These are phyloP conservation scores for Sus cebifrons DNA, from an alignment of 2,797 vertebrate genomes.

Conservation along the genomic window DNA sequence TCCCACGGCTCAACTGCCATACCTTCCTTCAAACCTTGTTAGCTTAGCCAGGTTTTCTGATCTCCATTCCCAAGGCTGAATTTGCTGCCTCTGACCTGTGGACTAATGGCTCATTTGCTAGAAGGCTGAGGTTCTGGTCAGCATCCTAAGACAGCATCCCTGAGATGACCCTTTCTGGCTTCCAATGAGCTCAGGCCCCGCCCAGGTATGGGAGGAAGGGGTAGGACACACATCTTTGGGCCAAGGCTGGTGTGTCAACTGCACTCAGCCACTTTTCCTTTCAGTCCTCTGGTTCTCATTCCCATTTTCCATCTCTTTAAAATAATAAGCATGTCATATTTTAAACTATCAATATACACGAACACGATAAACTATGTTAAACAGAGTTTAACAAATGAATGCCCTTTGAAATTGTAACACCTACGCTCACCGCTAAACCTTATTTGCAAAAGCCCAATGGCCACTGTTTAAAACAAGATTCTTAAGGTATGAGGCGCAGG, in stretches of 20 bases:
- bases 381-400: not conserved
- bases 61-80: not conserved
- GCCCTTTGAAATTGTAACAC: not conserved
- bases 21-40: not conserved
- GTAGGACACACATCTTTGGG: not conserved
- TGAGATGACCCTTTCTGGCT: not conserved
- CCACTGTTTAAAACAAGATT: not conserved
- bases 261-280: not conserved
- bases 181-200: not conserved
- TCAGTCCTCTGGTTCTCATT: not conserved
- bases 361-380: slow-evolving; percentile 24
- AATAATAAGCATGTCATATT: not conserved
- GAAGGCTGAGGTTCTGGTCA: not conserved
- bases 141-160: not conserved
- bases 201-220: not conserved
- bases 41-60: not conserved
- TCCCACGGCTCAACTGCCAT: not conserved
- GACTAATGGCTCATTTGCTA: not conserved
- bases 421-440: not conserved
- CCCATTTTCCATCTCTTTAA: not conserved
- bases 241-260: not conserved
- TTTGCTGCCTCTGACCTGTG: not conserved
- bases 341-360: not conserved
- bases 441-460: not conserved
- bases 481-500: not conserved